Conservation (phyloP, 1,140 invertebrate species). For the Platyscapa corneri region DNA sequence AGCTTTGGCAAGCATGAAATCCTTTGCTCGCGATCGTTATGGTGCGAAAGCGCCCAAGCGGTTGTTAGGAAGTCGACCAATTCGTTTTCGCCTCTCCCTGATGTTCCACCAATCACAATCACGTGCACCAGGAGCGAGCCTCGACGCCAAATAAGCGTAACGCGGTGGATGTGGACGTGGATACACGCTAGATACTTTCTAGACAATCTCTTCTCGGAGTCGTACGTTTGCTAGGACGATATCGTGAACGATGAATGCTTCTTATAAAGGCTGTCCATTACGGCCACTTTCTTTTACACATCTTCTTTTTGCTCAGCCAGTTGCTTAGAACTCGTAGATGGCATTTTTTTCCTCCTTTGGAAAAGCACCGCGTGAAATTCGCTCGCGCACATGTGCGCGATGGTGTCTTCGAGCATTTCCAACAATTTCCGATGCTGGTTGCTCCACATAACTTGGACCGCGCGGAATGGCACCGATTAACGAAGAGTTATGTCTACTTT, state of each 20-base stretch:
- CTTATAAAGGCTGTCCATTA: conserved; percentile 9
- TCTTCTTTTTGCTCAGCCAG: background rate
- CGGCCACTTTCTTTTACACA: conserved; percentile 22
- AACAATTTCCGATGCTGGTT: background rate
- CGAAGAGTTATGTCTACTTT: no score
- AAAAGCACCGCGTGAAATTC: background rate
- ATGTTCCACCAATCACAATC: no score
- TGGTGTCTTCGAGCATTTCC: no score
- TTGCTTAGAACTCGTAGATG: background rate
- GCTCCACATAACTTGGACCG: background rate
- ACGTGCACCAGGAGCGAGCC: no score
- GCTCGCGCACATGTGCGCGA: background rate
- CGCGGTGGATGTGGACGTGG: background rate
- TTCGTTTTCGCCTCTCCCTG: background rate
- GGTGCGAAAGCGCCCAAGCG: background rate
- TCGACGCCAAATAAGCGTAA: background rate
- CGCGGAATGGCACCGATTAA: no score
- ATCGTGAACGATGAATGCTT: background rate
- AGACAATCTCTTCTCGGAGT: background rate
- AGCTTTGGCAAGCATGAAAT: background rate
- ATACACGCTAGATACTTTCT: conserved; percentile 24
- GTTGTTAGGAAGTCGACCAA: background rate
- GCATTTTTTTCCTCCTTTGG: background rate
- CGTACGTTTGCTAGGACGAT: background rate
- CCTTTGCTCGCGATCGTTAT: background rate